Base-by-base conservation (phyloP, 2,888 invertebrate genomes). In the Lithophane semibrunnea region DNA sequence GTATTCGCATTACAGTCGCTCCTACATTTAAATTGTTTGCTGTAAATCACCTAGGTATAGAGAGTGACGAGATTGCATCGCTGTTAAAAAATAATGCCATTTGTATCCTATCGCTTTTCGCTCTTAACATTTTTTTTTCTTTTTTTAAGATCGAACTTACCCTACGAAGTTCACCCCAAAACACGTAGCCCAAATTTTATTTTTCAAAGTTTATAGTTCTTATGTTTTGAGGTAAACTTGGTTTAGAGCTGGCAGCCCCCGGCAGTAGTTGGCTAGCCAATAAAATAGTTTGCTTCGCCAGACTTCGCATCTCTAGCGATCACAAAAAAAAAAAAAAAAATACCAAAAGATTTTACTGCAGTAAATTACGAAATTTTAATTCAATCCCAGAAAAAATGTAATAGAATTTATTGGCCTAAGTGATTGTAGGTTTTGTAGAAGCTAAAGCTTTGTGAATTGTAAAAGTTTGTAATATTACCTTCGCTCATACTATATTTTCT, bases 341-440 rank as follows among this genome's bases (percentile, higher is more conserved):
- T 74, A 61, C 73, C 24, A 63, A 79, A 78, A 82, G 71, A 72
- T 74, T 77, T 58, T 76, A 56, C 70, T 67, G 77, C 75, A 66
- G n/a, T 73, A 71, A 16, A 61, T 44, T 56, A 75, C 65, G 63
- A 73, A 75, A 83, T 79, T 72, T 29, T 65, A 77, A 24, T 74
- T 68, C 21, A 79, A 76, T 79, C 68, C 18, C 73, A 54, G 58
- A 76, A 75, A 79, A 80, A 67, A 75, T 82, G 42, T 73, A 77
- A 79, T 75, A 60, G 56, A 58, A 44, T 67, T 60, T 64, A 79
- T 13, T 75, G 61, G 63, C 71, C 1, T 79, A 72, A 68, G 83
- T 78, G 75, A 74, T 79, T 67, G 61, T 77, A 79, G 69, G 29
- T 72, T 80, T 79, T 74, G 71, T 79, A 73, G 16, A 73, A 77